Conservation (phyloP, 2,888 invertebrate species). For the Phengaris alcon region DNA sequence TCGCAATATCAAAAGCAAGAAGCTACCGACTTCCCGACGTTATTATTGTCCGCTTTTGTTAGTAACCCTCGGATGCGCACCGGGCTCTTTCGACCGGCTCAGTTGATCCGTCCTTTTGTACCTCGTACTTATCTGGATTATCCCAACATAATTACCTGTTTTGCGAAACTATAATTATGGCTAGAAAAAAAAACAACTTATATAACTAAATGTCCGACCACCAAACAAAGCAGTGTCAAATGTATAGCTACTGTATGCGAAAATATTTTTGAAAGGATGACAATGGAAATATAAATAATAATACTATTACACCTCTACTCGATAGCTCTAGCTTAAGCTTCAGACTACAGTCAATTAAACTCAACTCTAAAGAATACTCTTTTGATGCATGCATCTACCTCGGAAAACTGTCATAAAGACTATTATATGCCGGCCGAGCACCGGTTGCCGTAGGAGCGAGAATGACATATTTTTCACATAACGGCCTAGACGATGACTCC, state of each 20-base stretch:
- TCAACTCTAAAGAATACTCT: no score
- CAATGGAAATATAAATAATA: background rate
- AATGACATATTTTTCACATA: no score
- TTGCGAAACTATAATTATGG: conserved; percentile 64
- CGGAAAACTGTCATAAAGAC: no score
- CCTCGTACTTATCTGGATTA: conserved; percentile 65
- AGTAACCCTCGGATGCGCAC: conserved; percentile 56
- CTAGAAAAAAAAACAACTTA: conserved; percentile 53
- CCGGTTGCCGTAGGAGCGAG: no score
- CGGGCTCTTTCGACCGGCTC: conserved; percentile 54
- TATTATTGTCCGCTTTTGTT: conserved; percentile 68
- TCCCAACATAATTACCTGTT: conserved; percentile 73
- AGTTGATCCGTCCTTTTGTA: conserved; percentile 61
- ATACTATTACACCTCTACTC: background rate
- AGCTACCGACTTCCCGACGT: conserved; percentile 77
- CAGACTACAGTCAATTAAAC: background rate
- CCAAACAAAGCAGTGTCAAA: conserved; percentile 47
- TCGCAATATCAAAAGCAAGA: conserved; percentile 67
- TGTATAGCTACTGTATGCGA: conserved; percentile 46
- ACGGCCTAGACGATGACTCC: no score
- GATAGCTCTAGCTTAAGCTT: background rate
- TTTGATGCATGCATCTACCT: no score
- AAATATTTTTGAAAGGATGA: background rate
- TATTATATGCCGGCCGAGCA: no score
- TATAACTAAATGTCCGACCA: conserved; percentile 58